These are phyloP conservation scores for Drosophila melanosoma DNA, from an alignment of 2,888 invertebrate genomes.

Conservation along the genomic window DNA sequence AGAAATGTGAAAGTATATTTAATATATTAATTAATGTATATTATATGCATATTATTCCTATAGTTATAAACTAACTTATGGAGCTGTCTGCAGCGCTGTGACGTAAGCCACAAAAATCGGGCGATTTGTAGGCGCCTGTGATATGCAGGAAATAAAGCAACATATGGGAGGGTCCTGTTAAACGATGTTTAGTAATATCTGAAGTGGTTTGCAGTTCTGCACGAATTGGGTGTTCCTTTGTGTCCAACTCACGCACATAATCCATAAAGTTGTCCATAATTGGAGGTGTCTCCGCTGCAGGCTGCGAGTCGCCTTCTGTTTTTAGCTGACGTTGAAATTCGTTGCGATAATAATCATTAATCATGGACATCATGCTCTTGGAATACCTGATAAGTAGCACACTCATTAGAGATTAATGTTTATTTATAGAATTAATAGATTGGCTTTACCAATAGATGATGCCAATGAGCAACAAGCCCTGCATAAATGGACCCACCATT, in stretches of 20 bases:
- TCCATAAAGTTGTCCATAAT: conserved; percentile 76
- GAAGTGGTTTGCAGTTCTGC: neutral
- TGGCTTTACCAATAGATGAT: conserved; percentile 90
- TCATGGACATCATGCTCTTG: conserved; percentile 88
- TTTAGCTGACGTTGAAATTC: conserved; percentile 87
- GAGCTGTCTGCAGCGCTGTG: conserved; percentile 30
- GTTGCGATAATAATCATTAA: conserved; percentile 90
- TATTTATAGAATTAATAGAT: conserved; percentile 53
- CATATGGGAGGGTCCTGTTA: conserved; percentile 7
- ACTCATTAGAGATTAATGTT: neutral
- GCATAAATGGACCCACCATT: conserved; percentile 88
- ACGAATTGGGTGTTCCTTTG: conserved; percentile 7
- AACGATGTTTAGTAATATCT: neutral
- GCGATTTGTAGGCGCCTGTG: conserved; percentile 33
- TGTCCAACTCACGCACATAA: conserved; percentile 68
- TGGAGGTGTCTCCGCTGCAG: conserved; percentile 38
- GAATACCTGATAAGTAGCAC: conserved; percentile 49
- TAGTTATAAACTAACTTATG: conserved; percentile 49
- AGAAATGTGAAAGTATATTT: conserved; percentile 11
- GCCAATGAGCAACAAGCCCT: conserved; percentile 88
- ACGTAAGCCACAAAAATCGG: conserved; percentile 39
- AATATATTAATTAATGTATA: neutral
- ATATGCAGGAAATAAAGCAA: conserved; percentile 55
- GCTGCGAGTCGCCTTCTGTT: conserved; percentile 20
- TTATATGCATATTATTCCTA: neutral